Conservation (phyloP, 2,797 vertebrate genomes). For the Phoeniculus purpureus region DNA sequence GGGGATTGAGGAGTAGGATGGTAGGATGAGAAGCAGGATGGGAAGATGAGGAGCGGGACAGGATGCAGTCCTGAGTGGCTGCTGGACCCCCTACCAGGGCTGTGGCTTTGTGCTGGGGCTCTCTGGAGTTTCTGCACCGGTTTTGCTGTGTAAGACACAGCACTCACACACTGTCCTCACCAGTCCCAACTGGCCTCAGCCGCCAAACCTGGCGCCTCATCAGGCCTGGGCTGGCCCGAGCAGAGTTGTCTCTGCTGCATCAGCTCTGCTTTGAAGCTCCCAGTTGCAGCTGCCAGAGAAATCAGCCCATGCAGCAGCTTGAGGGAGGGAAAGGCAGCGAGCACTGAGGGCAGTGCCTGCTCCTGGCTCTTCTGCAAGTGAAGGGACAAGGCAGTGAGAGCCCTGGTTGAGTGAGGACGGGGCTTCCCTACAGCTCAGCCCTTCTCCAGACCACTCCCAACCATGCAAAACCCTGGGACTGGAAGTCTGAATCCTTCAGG, state of each 20-base stretch:
- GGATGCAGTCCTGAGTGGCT: not conserved
- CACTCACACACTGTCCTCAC: not conserved
- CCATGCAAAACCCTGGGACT: not conserved
- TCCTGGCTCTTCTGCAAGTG: not conserved
- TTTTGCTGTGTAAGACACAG: not conserved
- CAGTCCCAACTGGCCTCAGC: no score
- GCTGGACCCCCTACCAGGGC: not conserved
- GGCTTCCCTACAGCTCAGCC: not conserved
- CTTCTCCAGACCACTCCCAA: not conserved
- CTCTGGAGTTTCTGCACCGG: not conserved
- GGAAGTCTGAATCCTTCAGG: not conserved
- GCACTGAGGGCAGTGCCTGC: not conserved
- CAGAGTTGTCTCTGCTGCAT: not conserved
- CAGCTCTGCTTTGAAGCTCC: not conserved
- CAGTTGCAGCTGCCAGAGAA: not conserved
- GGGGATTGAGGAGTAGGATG: not conserved
- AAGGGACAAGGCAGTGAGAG: not conserved
- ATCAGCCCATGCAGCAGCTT: not conserved
- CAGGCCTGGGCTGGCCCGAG: not conserved
- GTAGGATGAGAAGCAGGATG: no score
- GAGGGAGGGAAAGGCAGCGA: not conserved
- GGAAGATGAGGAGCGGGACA: not conserved
- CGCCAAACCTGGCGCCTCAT: not conserved
- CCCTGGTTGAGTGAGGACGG: not conserved
- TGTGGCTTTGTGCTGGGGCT: not conserved